Base-by-base conservation (phyloP, 1,140 invertebrate genomes). In the Leptinotarsa lineolata region DNA sequence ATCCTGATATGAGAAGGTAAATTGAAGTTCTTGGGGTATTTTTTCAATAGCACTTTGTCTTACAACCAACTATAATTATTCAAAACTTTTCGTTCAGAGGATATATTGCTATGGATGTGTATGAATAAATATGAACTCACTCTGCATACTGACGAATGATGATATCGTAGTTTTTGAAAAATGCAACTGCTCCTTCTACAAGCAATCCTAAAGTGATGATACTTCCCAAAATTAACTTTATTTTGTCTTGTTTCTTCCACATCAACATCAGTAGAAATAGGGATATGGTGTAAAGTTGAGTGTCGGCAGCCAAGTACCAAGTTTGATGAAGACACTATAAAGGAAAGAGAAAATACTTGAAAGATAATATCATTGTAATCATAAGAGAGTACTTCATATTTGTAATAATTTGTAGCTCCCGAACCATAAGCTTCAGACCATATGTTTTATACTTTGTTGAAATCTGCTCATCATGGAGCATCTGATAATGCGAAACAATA, bases 251-350 rank as follows among this genome's bases (percentile, higher is more conserved):
- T 69, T 67, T 72, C 61, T 77, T 77, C 22, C 24, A 72, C 20
- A 77, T 69, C 12, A 78, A 18, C 18, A 46, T 64, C 16, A 81
- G 45, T 22, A 86, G 76, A 1, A 86, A 45, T 63, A 85, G 80
- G 13, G 82, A 80, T 11, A 85, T 45, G 61, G 80, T 75, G 72
- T 81, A 85, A 30, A 85, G 76, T 64, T 86, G 85, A 77, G 84
- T 86, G 73, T 86, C 85, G 2, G 82, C 80, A 22, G 84, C 80
- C 16, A 86, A 73, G 74, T 85, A 86, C 86, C 86, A 86, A 16
- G 83, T 80, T 72, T 85, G 84, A 12, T 73, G 76, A 24, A 85
- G 72, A 77, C 86, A 86, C 83, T 83, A 68, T 66, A 82, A 79
- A 61, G 46, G 48, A n/a, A 2, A 39, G 30, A 11, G 1, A 0